Evolutionary conservation across 1,140 invertebrate genomes (phyloP).

Genomic region (Paraescarpia echinospica): DNA sequence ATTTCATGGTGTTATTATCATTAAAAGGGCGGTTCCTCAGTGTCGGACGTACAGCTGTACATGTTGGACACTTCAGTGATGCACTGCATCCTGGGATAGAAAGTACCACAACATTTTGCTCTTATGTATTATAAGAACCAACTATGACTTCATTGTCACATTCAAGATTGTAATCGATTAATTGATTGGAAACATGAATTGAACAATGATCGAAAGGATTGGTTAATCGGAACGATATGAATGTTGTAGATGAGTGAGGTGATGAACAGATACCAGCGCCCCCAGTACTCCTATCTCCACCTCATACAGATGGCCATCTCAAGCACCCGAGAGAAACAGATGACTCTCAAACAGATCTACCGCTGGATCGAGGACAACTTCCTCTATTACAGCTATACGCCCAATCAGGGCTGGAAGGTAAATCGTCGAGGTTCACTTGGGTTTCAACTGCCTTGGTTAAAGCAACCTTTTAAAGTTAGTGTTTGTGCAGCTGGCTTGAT

Average conservation of each 20-base stretch:
- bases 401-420: constrained; percentile 32
- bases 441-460: no score
- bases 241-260: not conserved
- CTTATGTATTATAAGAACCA: no score
- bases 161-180: no score
- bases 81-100: no score
- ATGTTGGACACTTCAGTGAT: no score
- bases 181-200: no score
- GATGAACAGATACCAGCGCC: constrained; percentile 6
- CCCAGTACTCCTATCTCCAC: constrained; percentile 27
- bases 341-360: constrained; percentile 32
- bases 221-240: not conserved
- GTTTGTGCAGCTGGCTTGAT: no score
- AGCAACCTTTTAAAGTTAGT: not conserved
- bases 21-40: no score
- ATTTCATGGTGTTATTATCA: no score
- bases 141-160: no score
- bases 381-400: constrained; percentile 27
- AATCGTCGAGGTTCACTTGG: not conserved
- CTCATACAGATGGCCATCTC: constrained; percentile 33
- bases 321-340: constrained; percentile 13
- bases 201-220: not conserved
- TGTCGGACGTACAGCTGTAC: no score
- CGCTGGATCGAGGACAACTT: constrained; percentile 32
- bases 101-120: no score